These are phyloP conservation scores for Trematocara marginatum DNA, from an alignment of 2,113 vertebrate genomes.

Conservation along the genomic window DNA sequence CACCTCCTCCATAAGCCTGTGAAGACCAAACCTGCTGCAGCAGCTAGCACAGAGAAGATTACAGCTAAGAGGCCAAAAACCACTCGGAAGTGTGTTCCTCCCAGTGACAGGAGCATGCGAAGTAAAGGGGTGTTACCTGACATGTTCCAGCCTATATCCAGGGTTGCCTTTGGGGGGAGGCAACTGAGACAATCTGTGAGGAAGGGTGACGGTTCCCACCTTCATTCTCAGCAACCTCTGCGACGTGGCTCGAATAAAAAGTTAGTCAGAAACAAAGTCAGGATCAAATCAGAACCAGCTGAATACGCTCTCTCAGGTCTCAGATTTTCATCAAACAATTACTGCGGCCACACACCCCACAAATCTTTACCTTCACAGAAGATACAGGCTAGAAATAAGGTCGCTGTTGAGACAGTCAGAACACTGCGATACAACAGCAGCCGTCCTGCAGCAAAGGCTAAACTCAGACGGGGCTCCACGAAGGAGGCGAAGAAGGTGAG, in stretches of 20 bases:
- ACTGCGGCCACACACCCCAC: not conserved
- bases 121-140: slow-evolving; percentile 52
- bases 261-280: slow-evolving; percentile 20
- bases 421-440: slow-evolving; percentile 59
- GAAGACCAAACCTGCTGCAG: slow-evolving; percentile 46
- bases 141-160: slow-evolving; percentile 34
- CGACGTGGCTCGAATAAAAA: not conserved
- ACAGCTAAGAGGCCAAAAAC: slow-evolving; percentile 33
- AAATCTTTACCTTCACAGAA: not conserved
- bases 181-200: slow-evolving; percentile 55
- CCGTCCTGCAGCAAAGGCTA: slow-evolving; percentile 38
- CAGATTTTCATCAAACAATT: not conserved
- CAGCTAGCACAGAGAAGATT: not conserved
- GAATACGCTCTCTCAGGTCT: slow-evolving; percentile 57
- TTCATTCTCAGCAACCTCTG: not conserved
- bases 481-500: slow-evolving; percentile 12
- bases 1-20: slow-evolving; percentile 50
- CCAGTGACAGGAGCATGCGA: slow-evolving; percentile 64
- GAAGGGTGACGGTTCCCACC: not conserved
- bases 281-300: slow-evolving; percentile 64
- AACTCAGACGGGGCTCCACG: not conserved
- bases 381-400: not conserved
- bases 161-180: slow-evolving; percentile 5
- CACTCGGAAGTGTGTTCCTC: not conserved
- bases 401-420: slow-evolving; percentile 14